Percentiles rank a stretch among this genome's conserved stretches.
phyloP scores from a whole-genome alignment of 2,797 vertebrate species.

The Naso thynnoides region DNA sequence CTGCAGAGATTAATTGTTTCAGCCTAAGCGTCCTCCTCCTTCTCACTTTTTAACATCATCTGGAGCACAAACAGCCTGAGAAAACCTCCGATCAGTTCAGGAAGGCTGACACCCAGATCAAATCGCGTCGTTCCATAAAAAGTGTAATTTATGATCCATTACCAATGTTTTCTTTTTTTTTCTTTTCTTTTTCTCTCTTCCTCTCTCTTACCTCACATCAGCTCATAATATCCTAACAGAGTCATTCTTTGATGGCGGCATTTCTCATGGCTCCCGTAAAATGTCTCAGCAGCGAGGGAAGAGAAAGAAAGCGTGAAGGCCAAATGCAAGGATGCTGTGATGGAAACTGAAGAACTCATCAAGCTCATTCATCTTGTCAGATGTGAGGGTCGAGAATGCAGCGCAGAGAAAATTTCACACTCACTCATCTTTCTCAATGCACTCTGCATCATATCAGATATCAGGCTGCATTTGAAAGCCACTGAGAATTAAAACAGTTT shows the following conservation, averaged over 20 bases:
- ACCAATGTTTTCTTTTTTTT: conserved; percentile 73
- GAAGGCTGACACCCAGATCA: conserved; percentile 81
- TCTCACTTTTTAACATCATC: conserved; percentile 67
- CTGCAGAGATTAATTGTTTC: conserved; percentile 71
- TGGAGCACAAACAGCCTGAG: conserved; percentile 63
- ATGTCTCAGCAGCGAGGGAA: conserved; percentile 42
- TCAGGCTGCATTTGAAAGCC: conserved; percentile 54
- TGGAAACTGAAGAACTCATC: conserved; percentile 83
- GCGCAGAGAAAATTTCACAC: conserved; percentile 72
- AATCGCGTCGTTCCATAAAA: conserved; percentile 80
- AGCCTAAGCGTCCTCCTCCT: conserved; percentile 44
- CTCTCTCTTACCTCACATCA: conserved; percentile 55
- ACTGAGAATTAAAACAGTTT: conserved; percentile 42
- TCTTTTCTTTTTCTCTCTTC: conserved; percentile 12
- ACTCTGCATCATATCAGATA: conserved; percentile 75
- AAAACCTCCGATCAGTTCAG: conserved; percentile 64
- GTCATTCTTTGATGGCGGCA: conserved; percentile 74
- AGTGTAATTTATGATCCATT: conserved; percentile 80
- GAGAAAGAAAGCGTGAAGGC: conserved; percentile 71
- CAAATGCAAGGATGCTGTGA: conserved; percentile 66
- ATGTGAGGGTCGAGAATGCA: conserved; percentile 69
- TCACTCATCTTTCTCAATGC: conserved; percentile 69
- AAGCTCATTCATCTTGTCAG: conserved; percentile 83
- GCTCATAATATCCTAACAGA: conserved; percentile 76
- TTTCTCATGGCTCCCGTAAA: conserved; percentile 77